A percentile compares a stretch with the other conserved stretches of the same genome.
Evolutionary conservation across 2,888 invertebrate genomes (phyloP).

Genomic region (Plutella xylostella): DNA sequence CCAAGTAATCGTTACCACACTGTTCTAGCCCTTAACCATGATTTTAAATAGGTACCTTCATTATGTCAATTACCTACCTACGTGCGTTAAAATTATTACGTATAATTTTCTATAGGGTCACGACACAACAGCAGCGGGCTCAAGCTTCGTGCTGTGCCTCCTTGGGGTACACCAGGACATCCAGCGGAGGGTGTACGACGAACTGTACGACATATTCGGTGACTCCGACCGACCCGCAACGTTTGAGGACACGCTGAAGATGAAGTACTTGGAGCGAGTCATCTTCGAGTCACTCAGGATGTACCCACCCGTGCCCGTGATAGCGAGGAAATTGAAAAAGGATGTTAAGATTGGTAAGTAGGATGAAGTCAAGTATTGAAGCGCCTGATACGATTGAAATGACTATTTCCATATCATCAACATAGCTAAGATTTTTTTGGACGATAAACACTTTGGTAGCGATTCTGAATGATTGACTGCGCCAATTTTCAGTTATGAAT

Average conservation of each 20-base stretch:
- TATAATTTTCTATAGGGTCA: conserved; percentile 55
- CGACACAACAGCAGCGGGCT: conserved; percentile 75
- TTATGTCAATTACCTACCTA: too few species aligned
- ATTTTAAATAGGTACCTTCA: too few species aligned
- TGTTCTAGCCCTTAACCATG: too few species aligned
- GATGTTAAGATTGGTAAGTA: conserved; percentile 75
- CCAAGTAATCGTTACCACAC: too few species aligned
- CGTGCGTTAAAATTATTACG: too few species aligned
- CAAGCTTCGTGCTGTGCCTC: conserved; percentile 87
- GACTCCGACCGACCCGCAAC: conserved; percentile 81
- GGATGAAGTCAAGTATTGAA: too few species aligned
- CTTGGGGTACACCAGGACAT: conserved; percentile 85
- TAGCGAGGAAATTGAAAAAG: conserved; percentile 77
- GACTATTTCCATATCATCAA: too few species aligned
- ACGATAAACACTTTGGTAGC: too few species aligned
- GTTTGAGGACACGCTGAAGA: conserved; percentile 80
- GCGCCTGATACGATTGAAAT: too few species aligned
- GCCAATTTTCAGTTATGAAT: too few species aligned
- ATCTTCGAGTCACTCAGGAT: conserved; percentile 81
- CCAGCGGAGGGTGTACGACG: conserved; percentile 80
- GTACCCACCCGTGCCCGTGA: conserved; percentile 85
- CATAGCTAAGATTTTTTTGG: too few species aligned
- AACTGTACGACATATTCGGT: conserved; percentile 81
- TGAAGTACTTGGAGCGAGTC: conserved; percentile 86
- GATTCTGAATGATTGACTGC: too few species aligned